Base-by-base conservation (phyloP, 2,888 invertebrate species). In the Callyntrura sp. region DNA sequence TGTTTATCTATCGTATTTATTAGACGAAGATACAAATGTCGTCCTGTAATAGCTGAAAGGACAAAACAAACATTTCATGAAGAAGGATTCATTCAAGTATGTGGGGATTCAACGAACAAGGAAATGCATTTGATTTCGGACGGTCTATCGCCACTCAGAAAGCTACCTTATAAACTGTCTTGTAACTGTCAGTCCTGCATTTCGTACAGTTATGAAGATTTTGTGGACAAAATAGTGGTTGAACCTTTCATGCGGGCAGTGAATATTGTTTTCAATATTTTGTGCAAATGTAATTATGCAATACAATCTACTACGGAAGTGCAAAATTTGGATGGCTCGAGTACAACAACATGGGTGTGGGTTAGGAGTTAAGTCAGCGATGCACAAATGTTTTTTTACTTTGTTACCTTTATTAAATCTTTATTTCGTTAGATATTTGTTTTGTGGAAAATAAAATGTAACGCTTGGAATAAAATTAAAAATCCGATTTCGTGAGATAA, bases 321-420 rank as follows among this genome's bases (percentile, higher is more conserved):
- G 11, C 91, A 91, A 55, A 92, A 92, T 83, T 45, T 9, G 25
- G 91, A 92, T 55, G 85, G 82, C 1, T 92, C 91, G 1, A 82
- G 76, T 20, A 87, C 91, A 17, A 90, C 83, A 1, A 92, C 91
- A 17, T 92, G 91, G 91, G 85, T 88, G 9, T 92, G 91, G 91
- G 23, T 88, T 14, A 90, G 83, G 55, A n/a, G n/a, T n/a, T n/a
- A n/a, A n/a, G n/a, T n/a, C n/a, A n/a, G n/a, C n/a, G n/a, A n/a
- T n/a, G n/a, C n/a, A n/a, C n/a, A n/a, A n/a, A n/a, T n/a, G n/a
- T n/a, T n/a, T n/a, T n/a, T n/a, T n/a, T n/a, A n/a, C n/a, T n/a
- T n/a, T n/a, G n/a, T n/a, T n/a, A n/a, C n/a, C n/a, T n/a, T n/a
- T n/a, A n/a, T n/a, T n/a, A n/a, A n/a, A n/a, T n/a, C n/a, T n/a